Base-by-base conservation (phyloP, 2,888 invertebrate species). In the Flabesymbios commensalis region DNA sequence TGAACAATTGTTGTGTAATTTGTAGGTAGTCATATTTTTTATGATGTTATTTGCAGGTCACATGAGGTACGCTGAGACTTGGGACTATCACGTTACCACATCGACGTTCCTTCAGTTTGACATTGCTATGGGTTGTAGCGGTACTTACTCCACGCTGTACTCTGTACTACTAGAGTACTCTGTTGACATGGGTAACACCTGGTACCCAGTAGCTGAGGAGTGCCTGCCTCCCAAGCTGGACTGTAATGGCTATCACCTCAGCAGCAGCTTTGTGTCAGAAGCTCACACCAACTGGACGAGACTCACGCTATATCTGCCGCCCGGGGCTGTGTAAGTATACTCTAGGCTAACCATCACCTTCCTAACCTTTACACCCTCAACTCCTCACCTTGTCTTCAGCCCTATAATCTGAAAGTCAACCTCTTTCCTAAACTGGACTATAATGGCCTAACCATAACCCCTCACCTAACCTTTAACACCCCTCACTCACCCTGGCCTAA, bases 61-160 rank as follows among this genome's bases (percentile, higher is more conserved):
- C 51, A 61, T 61, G 51, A 69, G 79, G 29, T 81, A 76, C 67
- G 82, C 82, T 17, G 83, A 83, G 68, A 83, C 83, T 0, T 83
- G 82, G 81, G 84, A 84, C 65, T 79, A 80, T 59, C 73, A 78
- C 42, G 77, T 82, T 28, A 76, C 74, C 1, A 77, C 79, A 1
- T 76, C 80, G 2, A 79, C 81, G 1, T 82, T 84, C 66, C 74
- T 84, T 0, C 84, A 84, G 74, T 84, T 84, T 70, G 81, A 83
- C 70, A 74, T 84, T 24, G 79, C 78, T 32, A 77, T 83, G 76
- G 81, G 77, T 2, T 83, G 83, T 66, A 77, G 76, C 39, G 76
- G 78, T 1, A 69, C 76, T 17, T 77, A 75, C 53, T 69, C 73
- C 33, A 72, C 74, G 1, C 68, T 77, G 32, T 80, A 78, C 67